A percentile compares a stretch with the other conserved stretches of the same genome.
These are phyloP conservation scores for Chironomus tepperi DNA, from an alignment of 1,140 invertebrate genomes.

Conservation along the genomic window DNA sequence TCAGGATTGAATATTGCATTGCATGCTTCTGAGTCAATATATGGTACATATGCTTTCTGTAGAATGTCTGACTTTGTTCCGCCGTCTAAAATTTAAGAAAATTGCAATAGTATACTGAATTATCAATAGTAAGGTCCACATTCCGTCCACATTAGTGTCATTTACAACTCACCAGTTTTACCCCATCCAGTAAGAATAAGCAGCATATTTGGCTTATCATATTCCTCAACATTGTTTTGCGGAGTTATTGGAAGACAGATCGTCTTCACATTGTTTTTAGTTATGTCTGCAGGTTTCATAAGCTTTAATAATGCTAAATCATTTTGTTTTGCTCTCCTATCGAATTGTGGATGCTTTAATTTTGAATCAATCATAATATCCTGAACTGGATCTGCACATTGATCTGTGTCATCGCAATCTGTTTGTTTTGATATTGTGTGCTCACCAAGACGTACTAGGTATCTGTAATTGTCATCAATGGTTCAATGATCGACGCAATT, in stretches of 20 bases:
- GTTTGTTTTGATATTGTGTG: conserved; percentile 45
- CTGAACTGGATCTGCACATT: conserved; percentile 43
- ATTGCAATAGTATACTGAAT: no score
- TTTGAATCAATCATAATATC: conserved; percentile 47
- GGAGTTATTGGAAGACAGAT: conserved; percentile 52
- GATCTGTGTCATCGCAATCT: conserved; percentile 42
- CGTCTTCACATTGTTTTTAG: conserved; percentile 46
- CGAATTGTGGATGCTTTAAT: conserved; percentile 51
- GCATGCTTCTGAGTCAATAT: background rate
- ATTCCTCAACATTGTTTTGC: background rate
- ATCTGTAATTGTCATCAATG: background rate
- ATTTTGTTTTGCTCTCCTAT: conserved; percentile 44
- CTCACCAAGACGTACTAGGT: conserved; percentile 49
- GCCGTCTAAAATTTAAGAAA: no score
- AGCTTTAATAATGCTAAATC: conserved; percentile 59
- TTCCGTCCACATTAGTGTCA: no score
- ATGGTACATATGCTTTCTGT: background rate
- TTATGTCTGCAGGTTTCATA: conserved; percentile 30
- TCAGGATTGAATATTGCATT: background rate
- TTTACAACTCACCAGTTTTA: no score
- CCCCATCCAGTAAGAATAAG: no score
- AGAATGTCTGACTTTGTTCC: background rate
- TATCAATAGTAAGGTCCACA: no score
- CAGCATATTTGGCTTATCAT: no score
- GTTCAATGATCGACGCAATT: no score